Evolutionary conservation across 2,888 invertebrate species (phyloP), one percentile per base, ranked within the genome.

Genomic region (Minunthozetes semirufus): DNA sequence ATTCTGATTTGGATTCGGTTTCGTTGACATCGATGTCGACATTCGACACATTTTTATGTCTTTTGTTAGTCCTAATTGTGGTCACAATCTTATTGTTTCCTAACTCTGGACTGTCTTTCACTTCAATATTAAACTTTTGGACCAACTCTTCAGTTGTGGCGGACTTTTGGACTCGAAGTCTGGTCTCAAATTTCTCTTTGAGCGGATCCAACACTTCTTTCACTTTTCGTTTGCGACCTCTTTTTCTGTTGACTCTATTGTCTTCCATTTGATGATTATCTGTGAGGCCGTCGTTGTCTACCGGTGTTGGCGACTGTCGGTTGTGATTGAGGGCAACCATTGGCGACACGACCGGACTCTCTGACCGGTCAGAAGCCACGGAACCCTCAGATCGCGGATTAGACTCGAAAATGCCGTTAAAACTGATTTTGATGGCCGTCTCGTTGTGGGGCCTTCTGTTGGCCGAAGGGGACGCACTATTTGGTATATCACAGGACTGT

Each of bases 131-230:
- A 50, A 92, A 86, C 82, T 90, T 89, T 73, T 89, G 90, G 76
- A 93, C 85, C 74, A 93, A 84, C 82, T 93, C 91, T 81, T 90
- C 89, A 0, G 93, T 93, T 33, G 90, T 90, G 83, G 89, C 89
- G 68, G 90, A 84, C 80, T 84, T 83, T 25, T 87, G 87, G 81
- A 87, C 22, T 8, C 74, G 46, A 27, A 8, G 42, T n/a, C 25
- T 25, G 27, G n/a, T 22, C 25, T 70, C 70, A 13, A 74, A 22
- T 19, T 74, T 74, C 5, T 68, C 68, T 0, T 29, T 3, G 17
- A 74, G 25, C 8, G 74, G 56, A 71, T 74, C 74, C n/a, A 27
- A 50, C 19, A 70, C 74, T 33, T 56, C 53, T 3, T 71, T 70
- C 9, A 74, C 22, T 59, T 74, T 74, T 19, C 74, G 13, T 29